These are phyloP conservation scores for Helicoverpa armigera DNA, from an alignment of 1,140 invertebrate species.

Conservation along the genomic window DNA sequence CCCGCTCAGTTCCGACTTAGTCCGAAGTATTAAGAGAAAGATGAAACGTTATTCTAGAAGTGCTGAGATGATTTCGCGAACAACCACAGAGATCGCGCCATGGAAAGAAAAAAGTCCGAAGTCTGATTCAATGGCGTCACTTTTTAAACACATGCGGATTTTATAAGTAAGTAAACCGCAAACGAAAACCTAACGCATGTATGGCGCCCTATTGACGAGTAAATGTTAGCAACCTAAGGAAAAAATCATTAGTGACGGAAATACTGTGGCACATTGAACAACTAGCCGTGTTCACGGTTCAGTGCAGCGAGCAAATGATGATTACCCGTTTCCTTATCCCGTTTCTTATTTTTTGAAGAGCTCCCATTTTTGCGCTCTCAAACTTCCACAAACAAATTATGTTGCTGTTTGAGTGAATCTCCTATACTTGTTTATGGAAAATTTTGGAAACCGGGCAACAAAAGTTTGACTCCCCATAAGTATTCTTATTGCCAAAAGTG, in stretches of 20 bases:
- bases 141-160: no score
- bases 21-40: neutral
- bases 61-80: no score
- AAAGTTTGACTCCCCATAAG: neutral
- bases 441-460: neutral
- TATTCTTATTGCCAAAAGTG: neutral
- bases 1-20: neutral
- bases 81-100: no score
- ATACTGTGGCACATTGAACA: neutral
- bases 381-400: neutral
- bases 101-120: no score
- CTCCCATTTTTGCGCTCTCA: neutral
- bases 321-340: constrained; percentile 7
- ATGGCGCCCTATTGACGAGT: neutral
- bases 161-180: no score
- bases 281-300: neutral
- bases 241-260: constrained; percentile 1
- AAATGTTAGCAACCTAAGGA: neutral
- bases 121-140: no score
- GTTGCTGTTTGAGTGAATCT: neutral
- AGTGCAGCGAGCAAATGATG: constrained; percentile 22
- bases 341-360: constrained; percentile 4
- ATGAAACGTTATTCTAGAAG: no score
- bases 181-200: no score
- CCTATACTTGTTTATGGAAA: neutral